A percentile compares a stretch with the other conserved stretches of the same genome.
Evolutionary conservation across 2,113 vertebrate genomes (phyloP).

Genomic region (Bos taurus): ARS-UCD2.0 NC_037352.1:21716501-21717000

Average conservation of each 20-base stretch:
- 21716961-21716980: background rate
- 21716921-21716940: background rate
- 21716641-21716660: no score
- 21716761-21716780: background rate
- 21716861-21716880: background rate
- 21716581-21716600: no score
- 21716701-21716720: background rate
- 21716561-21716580: no score
- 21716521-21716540: no score
- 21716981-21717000: background rate
- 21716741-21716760: background rate
- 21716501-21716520: no score
- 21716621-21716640: no score
- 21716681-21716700: background rate
- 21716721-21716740: background rate
- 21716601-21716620: no score
- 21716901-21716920: background rate
- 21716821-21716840: background rate
- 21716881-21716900: background rate
- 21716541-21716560: no score
- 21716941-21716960: background rate
- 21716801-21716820: background rate
- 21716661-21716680: background rate
- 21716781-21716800: background rate
- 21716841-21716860: background rate